A percentile compares a stretch with the other conserved stretches of the same genome.
These are phyloP conservation scores for Heliocidaris erythrogramma DNA, from an alignment of 35 echinoderm and acorn worm species.

Conservation along the genomic window DNA sequence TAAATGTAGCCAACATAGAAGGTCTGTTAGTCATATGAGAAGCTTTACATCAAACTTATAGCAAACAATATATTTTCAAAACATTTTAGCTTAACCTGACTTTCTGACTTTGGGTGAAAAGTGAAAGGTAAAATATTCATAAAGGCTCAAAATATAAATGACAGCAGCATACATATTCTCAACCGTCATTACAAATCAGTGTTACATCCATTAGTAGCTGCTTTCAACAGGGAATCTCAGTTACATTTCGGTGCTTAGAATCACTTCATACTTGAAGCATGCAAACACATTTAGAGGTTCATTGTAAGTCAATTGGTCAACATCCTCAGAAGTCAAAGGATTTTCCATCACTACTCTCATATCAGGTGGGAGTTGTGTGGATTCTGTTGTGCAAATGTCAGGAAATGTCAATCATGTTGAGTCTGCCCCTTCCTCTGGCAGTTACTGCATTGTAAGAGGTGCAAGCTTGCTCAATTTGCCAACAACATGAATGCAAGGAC, in stretches of 20 bases:
- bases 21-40: too few relatives aligned
- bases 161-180: too few relatives aligned
- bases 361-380: not conserved
- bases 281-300: not conserved
- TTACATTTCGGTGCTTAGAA: too few relatives aligned
- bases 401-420: not conserved
- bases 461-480: not conserved
- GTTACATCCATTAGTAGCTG: not conserved
- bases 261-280: not conserved
- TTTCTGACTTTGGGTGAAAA: too few relatives aligned
- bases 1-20: too few relatives aligned
- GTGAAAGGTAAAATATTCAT: too few relatives aligned
- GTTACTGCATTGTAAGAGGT: not conserved
- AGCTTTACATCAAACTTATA: too few relatives aligned
- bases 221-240: too few relatives aligned
- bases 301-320: constrained; percentile 12
- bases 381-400: constrained; percentile 17
- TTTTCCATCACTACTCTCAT: not conserved
- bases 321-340: not conserved
- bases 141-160: too few relatives aligned
- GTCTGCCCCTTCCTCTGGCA: not conserved
- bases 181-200: not conserved
- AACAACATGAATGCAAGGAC: not conserved
- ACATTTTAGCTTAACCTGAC: too few relatives aligned
- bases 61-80: too few relatives aligned